These are phyloP conservation scores for Lichenostomus cassidix DNA, from an alignment of 2,113 vertebrate species.

Conservation along the genomic window DNA sequence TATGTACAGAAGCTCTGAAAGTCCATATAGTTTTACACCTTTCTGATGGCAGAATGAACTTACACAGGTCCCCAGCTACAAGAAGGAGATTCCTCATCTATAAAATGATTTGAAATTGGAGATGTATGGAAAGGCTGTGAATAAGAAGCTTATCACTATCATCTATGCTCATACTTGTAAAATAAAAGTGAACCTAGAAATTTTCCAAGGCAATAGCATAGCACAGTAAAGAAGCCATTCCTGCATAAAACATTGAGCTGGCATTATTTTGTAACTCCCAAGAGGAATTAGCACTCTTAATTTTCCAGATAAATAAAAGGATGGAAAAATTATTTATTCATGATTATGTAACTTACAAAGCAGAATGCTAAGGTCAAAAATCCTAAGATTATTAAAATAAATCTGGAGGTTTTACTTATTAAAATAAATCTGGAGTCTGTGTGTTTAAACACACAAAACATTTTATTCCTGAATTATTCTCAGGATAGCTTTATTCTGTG, in stretches of 20 bases:
- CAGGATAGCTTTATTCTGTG: not conserved
- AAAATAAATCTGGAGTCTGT: not conserved
- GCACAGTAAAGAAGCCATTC: not conserved
- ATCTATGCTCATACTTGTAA: not conserved
- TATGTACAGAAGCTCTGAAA: not conserved
- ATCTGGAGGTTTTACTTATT: not conserved
- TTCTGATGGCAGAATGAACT: not conserved
- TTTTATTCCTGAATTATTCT: not conserved
- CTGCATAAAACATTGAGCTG: not conserved
- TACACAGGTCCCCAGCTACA: not conserved
- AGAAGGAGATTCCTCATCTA: not conserved
- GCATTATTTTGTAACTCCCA: not conserved
- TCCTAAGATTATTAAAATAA: not conserved
- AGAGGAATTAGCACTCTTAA: not conserved
- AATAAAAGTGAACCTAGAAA: not conserved
- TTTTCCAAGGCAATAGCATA: not conserved
- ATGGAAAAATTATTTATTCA: not conserved
- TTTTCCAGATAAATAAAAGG: not conserved
- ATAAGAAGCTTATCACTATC: not conserved
- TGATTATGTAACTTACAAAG: not conserved
- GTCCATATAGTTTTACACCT: not conserved
- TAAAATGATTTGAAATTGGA: not conserved
- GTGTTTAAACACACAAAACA: not conserved
- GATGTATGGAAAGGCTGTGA: not conserved
- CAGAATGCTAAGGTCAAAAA: not conserved